Evolutionary conservation across 2,797 vertebrate species (phyloP).

Genomic region (Tangara arthus): DNA sequence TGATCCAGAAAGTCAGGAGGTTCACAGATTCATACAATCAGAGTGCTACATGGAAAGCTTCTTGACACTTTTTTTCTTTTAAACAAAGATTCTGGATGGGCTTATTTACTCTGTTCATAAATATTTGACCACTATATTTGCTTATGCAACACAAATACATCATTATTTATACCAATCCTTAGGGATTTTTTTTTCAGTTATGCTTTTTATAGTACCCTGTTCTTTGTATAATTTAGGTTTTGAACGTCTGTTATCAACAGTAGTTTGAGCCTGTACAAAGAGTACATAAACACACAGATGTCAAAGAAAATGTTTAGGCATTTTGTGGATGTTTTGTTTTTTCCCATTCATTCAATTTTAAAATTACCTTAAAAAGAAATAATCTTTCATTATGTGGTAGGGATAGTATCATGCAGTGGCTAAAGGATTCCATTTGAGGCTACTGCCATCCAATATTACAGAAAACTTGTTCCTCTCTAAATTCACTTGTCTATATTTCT

Average conservation of each 20-base stretch:
- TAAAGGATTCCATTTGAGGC: neutral
- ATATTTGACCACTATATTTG: constrained; percentile 18
- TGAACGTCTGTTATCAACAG: neutral
- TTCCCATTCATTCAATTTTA: neutral
- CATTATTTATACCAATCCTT: constrained; percentile 1
- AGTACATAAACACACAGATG: neutral
- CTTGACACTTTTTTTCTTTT: neutral
- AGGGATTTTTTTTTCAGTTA: neutral
- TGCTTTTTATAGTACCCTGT: neutral
- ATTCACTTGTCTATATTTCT: neutral
- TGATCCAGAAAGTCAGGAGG: neutral
- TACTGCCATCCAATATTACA: neutral
- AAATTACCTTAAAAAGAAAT: neutral
- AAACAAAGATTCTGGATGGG: neutral
- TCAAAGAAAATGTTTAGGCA: neutral
- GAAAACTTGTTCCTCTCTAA: neutral
- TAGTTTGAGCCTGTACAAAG: neutral
- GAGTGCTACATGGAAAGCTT: neutral
- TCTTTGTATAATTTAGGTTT: neutral
- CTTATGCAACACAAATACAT: constrained; percentile 6
- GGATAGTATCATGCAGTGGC: neutral
- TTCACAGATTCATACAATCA: neutral
- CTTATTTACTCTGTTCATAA: neutral
- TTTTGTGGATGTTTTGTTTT: neutral
- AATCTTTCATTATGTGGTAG: neutral